Evolutionary conservation across 1,140 invertebrate species (phyloP).

Genomic region (Drosophila malerkotliana): DNA sequence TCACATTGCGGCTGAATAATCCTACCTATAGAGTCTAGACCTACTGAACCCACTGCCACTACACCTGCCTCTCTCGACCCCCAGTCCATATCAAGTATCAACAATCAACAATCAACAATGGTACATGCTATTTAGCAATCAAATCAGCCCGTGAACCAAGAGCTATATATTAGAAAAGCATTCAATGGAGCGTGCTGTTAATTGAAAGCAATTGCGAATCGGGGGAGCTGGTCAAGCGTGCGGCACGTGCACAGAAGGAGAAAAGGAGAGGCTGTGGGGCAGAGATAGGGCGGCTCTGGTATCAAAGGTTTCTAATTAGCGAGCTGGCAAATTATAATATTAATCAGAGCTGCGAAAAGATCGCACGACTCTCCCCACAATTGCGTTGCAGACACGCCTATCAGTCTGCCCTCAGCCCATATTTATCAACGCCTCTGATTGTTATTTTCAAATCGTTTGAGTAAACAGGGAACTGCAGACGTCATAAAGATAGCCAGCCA

Average conservation of each 20-base stretch:
- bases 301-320: slow-evolving; percentile 43
- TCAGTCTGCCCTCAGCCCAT: neutral
- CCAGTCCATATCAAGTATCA: neutral
- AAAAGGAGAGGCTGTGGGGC: neutral
- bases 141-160: slow-evolving; percentile 44
- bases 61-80: neutral
- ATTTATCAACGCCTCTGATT: slow-evolving; percentile 18
- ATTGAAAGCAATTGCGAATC: slow-evolving; percentile 53
- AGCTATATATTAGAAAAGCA: slow-evolving; percentile 29
- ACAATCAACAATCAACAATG: slow-evolving; percentile 17
- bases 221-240: slow-evolving; percentile 45
- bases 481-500: slow-evolving; percentile 54
- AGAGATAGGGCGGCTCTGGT: slow-evolving; percentile 26
- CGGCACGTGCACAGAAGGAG: slow-evolving; percentile 39
- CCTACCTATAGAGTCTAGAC: neutral
- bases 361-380: slow-evolving; percentile 28
- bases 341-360: slow-evolving; percentile 13
- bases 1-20: slow-evolving; percentile 25
- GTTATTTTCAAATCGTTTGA: slow-evolving; percentile 5
- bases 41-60: neutral
- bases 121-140: slow-evolving; percentile 21
- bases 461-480: slow-evolving; percentile 53
- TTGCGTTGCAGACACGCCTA: slow-evolving; percentile 47
- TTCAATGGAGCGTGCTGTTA: slow-evolving; percentile 49
- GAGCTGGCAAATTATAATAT: slow-evolving; percentile 34